Percentiles rank a stretch among this genome's conserved stretches.
Conservation (phyloP, 2,888 invertebrate species). For the Nineta flava region DNA sequence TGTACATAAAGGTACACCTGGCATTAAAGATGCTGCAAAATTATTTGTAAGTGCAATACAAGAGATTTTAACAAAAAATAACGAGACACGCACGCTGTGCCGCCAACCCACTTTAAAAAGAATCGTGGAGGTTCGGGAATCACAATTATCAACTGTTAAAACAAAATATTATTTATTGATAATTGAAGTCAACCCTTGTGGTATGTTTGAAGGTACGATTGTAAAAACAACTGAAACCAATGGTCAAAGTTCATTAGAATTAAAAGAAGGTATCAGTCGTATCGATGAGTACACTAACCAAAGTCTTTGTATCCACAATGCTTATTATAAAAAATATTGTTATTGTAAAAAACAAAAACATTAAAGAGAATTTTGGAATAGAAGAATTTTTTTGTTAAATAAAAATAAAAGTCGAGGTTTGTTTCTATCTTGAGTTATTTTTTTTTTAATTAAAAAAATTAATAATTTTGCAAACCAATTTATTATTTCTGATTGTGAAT, state of each 20-base stretch:
- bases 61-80: conserved; percentile 19
- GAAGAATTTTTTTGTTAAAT: too few species aligned
- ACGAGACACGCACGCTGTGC: conserved; percentile 26
- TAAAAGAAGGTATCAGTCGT: conserved; percentile 43
- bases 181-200: conserved; percentile 49
- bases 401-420: too few species aligned
- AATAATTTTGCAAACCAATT: too few species aligned
- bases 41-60: conserved; percentile 29
- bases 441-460: too few species aligned
- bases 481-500: too few species aligned
- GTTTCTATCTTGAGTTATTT: too few species aligned
- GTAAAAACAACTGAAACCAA: conserved; percentile 51
- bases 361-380: too few species aligned
- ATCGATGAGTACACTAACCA: conserved; percentile 35
- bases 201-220: conserved; percentile 44
- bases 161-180: conserved; percentile 44
- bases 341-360: conserved; percentile 32
- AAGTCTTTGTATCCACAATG: conserved; percentile 34
- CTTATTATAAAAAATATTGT: conserved; percentile 39
- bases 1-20: conserved; percentile 28
- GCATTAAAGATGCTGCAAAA: conserved; percentile 35
- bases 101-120: conserved; percentile 33
- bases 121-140: conserved; percentile 25
- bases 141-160: conserved; percentile 15
- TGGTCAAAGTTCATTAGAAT: conserved; percentile 18